Conservation (phyloP, 1,140 invertebrate genomes). For the Macrobrachium nipponense region DNA sequence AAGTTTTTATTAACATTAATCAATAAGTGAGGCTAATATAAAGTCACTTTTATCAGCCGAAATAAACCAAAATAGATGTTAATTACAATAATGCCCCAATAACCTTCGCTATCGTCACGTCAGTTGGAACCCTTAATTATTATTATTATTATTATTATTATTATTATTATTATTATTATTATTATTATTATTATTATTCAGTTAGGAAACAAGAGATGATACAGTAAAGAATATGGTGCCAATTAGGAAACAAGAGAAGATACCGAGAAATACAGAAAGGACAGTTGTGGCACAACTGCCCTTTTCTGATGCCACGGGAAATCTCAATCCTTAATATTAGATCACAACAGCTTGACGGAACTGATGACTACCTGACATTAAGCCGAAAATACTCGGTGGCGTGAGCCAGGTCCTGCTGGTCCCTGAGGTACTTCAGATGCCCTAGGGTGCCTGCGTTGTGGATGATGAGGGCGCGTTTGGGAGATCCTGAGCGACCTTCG, state of each 20-base stretch:
- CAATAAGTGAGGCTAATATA: too few relatives aligned
- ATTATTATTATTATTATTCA: background rate
- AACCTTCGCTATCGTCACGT: too few relatives aligned
- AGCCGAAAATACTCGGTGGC: constrained; percentile 66
- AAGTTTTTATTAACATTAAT: too few relatives aligned
- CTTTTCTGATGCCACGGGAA: background rate
- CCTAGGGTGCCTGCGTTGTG: constrained; percentile 93
- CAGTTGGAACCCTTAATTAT: background rate
- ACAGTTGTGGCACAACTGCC: background rate
- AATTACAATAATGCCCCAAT: too few relatives aligned
- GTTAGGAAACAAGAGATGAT: too few relatives aligned
- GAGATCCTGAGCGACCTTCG: constrained; percentile 65
- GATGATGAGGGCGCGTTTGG: constrained; percentile 79
- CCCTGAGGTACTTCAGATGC: constrained; percentile 71
- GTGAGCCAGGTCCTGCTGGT: constrained; percentile 72
- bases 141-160: constrained; percentile 9
- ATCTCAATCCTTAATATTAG: background rate
- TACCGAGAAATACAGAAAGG: too few relatives aligned
- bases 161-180: background rate
- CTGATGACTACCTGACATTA: constrained; percentile 40
- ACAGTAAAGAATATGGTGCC: too few relatives aligned
- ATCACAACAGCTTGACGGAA: too few relatives aligned
- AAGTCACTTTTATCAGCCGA: too few relatives aligned
- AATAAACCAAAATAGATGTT: too few relatives aligned
- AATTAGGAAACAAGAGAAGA: too few relatives aligned